phyloP scores from a whole-genome alignment of 2,113 vertebrate species.

The Elachura formosa region DNA sequence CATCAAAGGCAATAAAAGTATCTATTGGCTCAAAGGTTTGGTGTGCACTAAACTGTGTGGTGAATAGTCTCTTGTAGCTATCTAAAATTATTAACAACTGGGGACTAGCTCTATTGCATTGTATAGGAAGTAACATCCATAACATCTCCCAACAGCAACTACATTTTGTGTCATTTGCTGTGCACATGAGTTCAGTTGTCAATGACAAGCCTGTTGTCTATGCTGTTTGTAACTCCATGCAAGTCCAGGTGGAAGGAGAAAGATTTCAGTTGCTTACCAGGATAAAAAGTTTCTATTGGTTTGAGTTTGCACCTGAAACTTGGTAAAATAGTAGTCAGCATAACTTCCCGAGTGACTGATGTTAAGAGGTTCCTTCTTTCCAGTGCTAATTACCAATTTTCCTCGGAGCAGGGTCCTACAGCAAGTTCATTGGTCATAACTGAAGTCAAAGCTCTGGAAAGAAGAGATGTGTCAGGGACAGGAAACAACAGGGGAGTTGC shows the following conservation, averaged over 20 bases:
- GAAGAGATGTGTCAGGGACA: background rate
- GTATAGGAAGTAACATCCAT: background rate
- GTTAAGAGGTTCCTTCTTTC: background rate
- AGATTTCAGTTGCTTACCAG: background rate
- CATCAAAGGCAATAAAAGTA: background rate
- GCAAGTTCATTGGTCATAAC: background rate
- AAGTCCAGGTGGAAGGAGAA: background rate
- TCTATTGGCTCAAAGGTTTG: background rate
- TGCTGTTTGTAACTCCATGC: background rate
- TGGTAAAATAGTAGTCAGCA: background rate
- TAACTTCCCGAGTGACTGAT: background rate
- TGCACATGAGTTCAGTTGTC: background rate
- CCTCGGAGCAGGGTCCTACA: background rate
- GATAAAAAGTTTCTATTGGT: background rate
- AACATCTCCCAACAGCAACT: background rate
- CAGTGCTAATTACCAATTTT: background rate
- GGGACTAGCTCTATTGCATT: background rate
- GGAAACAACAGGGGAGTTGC: background rate
- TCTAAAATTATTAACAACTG: background rate
- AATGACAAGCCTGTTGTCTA: background rate
- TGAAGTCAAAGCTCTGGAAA: background rate
- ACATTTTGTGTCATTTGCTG: background rate
- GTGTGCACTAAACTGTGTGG: accelerated
- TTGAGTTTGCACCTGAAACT: background rate
- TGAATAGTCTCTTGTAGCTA: background rate